Percentiles rank a stretch among this genome's conserved stretches.
These are phyloP conservation scores for Harpagifer antarcticus DNA, from an alignment of 2,797 vertebrate species.

Conservation along the genomic window DNA sequence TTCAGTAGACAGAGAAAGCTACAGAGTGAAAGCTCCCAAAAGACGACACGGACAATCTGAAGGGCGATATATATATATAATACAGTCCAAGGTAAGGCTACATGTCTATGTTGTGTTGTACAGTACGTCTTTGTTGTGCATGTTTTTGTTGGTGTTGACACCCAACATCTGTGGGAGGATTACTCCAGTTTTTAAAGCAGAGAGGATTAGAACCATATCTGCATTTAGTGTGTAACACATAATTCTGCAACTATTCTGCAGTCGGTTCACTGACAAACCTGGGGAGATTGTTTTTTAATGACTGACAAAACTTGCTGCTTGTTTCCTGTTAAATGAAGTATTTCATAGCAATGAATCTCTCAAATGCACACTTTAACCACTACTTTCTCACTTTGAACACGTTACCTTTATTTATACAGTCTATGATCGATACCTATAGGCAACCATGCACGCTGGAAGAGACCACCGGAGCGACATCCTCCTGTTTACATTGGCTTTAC, in stretches of 20 bases:
- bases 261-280: not conserved
- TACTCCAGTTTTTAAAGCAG: slow-evolving; percentile 40
- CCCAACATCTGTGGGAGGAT: slow-evolving; percentile 57
- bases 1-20: slow-evolving; percentile 4
- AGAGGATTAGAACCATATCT: slow-evolving; percentile 45
- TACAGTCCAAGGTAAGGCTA: slow-evolving; percentile 61
- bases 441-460: slow-evolving; percentile 66
- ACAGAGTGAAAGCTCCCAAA: not conserved
- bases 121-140: slow-evolving; percentile 18
- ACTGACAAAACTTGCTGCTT: not conserved
- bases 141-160: slow-evolving; percentile 31
- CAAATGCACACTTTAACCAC: not conserved
- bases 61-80: slow-evolving; percentile 12
- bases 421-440: slow-evolving; percentile 37
- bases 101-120: not conserved
- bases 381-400: not conserved
- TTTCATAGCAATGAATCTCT: not conserved
- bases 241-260: not conserved
- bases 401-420: slow-evolving; percentile 20
- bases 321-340: not conserved
- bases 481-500: slow-evolving; percentile 47
- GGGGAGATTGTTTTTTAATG: not conserved
- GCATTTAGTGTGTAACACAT: slow-evolving; percentile 14
- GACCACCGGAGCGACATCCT: slow-evolving; percentile 15
- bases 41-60: slow-evolving; percentile 11